Evolutionary conservation across 2,113 vertebrate genomes (phyloP), one percentile per base, ranked within the genome.

Genomic region (Tretioscincus oriximinensis): DNA sequence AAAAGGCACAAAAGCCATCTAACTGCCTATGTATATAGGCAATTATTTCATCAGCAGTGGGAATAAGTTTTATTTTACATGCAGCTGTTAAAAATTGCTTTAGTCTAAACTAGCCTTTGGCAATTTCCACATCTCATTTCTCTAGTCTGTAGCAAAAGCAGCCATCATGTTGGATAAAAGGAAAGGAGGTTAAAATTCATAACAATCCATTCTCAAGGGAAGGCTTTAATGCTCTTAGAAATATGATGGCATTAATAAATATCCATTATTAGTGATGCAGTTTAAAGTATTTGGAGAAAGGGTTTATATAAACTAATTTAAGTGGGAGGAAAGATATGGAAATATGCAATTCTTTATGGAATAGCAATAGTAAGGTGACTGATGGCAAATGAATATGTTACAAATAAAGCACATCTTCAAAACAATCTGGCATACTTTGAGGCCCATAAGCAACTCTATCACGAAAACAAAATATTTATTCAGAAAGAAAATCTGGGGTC

Each of bases 251-350:
- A 29, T 41, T 60, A 49, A 28, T 1, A 2, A 75, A 28, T 75
- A 67, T 68, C 29, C 29, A 68, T 45, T 60, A 68, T 81, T 29
- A 60, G 75, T 29, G 3, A 28, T n/a, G 41, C 18, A 21, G 9
- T 22, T 7, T 18, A 35, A 87, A 86, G 72, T 0, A 82, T 9
- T 41, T 80, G 83, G 88, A 12, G 26, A 88, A 58, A 91, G 84
- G 76, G 11, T 68, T 68, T 26, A 82, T 85, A 64, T 77, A 85
- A 22, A 80, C 26, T 66, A 29, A 70, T 47, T 11, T 65, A 58
- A 26, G 11, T 18, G 1, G 51, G 85, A 76, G 7, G 80, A 54
- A 84, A 29, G 8, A 85, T 63, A 9, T n/a, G 63, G 81, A 89
- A 79, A 65, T 73, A 63, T 58, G 73, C 84, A 85, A 70, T 84